Base-by-base conservation (phyloP, 2,797 vertebrate species). In the Acipenser ruthenus region DNA sequence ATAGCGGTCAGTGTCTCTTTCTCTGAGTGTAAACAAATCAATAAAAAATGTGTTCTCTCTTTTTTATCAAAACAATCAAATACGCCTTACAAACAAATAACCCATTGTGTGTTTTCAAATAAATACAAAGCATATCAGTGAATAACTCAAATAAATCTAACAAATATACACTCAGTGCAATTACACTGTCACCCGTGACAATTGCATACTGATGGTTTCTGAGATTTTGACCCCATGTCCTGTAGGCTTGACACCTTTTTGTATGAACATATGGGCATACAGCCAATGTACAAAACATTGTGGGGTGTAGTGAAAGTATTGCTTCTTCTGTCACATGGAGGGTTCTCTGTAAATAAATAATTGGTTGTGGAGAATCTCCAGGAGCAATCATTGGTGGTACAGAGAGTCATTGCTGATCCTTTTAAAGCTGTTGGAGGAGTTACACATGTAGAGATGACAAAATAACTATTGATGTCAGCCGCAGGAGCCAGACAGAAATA, bases 341-440 rank as follows among this genome's bases (percentile, higher is more conserved):
- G 47, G 61, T 83, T 80, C 75, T 69, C 66, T 67, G 79, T 76
- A 63, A 72, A 76, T 70, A 74, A 79, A 74, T 66, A 62, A 62
- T 81, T 55, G 52, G 3, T 55, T 55, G 52, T 55, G 52, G 52
- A 18, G 18, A 18, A 1, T 18, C 18, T 18, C 18, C 18, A 18
- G 18, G 18, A 18, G 18, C 18, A 18, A 12, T 55, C 52, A 9
- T 2, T 55, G 52, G 52, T 55, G 52, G 52, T 3, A 18, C 18
- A 18, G 18, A 18, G 18, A 18, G 18, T 55, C 52, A 55, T 55
- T 55, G 52, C 12, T 55, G 52, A 5, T 12, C 52, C 8, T 55
- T 8, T 60, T 18, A 60, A 18, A 18, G 11, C 58, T 6, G 11
- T 60, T 60, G 13, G 13, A 18, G 11, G 52, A 18, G 58, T 11